Conservation (phyloP, 2,888 invertebrate genomes). For the Diploptera punctata region DNA sequence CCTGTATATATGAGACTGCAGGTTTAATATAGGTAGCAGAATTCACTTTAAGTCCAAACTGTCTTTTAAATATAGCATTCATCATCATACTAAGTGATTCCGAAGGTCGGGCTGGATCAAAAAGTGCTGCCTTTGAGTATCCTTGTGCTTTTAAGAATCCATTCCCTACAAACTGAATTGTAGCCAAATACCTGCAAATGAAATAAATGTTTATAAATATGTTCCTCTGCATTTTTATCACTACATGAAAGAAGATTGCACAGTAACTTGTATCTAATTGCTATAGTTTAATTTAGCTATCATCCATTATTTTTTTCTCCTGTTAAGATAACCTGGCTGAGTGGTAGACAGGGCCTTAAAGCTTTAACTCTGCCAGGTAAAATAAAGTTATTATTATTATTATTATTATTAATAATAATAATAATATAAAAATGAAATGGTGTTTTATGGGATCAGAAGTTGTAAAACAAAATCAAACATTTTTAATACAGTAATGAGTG, state of each 20-base stretch:
- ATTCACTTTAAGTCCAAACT: constrained; percentile 73
- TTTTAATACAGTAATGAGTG: no score
- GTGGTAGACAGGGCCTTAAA: no score
- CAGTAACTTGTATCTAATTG: neutral
- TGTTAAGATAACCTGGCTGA: no score
- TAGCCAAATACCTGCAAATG: constrained; percentile 67
- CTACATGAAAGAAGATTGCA: no score
- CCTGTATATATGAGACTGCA: constrained; percentile 72
- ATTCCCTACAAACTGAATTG: constrained; percentile 74
- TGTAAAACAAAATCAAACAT: no score
- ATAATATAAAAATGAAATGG: no score
- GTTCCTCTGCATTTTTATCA: no score
- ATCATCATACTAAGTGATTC: constrained; percentile 73
- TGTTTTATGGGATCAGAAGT: no score
- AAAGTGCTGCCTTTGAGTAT: constrained; percentile 71
- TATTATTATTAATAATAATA: no score
- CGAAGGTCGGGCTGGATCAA: constrained; percentile 71
- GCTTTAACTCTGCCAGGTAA: no score
- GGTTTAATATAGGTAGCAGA: constrained; percentile 78
- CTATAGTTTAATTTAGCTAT: neutral
- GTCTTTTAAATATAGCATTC: constrained; percentile 72
- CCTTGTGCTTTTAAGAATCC: constrained; percentile 78
- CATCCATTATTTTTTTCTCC: neutral
- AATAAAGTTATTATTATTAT: no score
- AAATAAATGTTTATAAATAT: no score